Percentiles rank a stretch among this genome's conserved stretches.
Conservation (phyloP, 2,113 vertebrate genomes). For the Anser cygnoides region DNA sequence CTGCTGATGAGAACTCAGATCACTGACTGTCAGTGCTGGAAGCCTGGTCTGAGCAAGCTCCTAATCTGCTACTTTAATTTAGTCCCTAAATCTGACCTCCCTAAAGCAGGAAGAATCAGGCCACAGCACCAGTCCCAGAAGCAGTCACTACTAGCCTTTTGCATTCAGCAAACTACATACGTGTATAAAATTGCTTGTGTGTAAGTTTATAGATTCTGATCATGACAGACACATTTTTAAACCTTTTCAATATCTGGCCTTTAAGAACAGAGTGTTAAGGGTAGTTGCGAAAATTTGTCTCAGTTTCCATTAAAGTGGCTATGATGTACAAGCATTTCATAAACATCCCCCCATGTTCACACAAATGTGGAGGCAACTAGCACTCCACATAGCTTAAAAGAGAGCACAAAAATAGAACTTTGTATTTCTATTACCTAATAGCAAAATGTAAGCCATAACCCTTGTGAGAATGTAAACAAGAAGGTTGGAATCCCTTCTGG, state of each 20-base stretch:
- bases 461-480: not conserved
- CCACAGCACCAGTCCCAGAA: not conserved
- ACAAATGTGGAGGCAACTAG: not conserved
- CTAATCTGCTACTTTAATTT: not conserved
- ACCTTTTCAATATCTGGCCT: slow-evolving; percentile 15
- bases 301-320: not conserved
- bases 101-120: not conserved
- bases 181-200: not conserved
- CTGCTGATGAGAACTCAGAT: not conserved
- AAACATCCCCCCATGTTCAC: not conserved
- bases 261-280: not conserved
- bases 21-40: not conserved
- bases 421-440: not conserved
- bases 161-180: not conserved
- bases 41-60: not conserved
- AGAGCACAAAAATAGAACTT: not conserved
- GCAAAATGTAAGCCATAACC: not conserved
- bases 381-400: not conserved
- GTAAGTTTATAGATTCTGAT: not conserved
- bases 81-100: not conserved
- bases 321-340: not conserved
- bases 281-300: slow-evolving; percentile 14
- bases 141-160: not conserved
- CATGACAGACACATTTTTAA: not conserved
- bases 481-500: not conserved